Percentiles rank a stretch among this genome's conserved stretches.
phyloP scores from a whole-genome alignment of 1,140 invertebrate genomes.

The Wasmannia auropunctata region DNA sequence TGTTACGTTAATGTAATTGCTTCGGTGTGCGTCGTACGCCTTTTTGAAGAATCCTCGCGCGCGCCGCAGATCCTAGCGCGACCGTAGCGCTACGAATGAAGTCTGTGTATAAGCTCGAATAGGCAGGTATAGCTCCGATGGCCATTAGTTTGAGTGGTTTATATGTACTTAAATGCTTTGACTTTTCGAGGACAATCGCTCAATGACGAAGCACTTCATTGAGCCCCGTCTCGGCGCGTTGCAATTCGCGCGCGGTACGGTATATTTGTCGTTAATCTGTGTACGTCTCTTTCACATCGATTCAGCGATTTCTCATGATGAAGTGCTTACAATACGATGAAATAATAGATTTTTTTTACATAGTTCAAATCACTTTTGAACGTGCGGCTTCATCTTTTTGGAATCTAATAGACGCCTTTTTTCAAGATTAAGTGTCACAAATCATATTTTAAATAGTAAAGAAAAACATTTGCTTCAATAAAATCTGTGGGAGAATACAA shows the following conservation, averaged over 20 bases:
- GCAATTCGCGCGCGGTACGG: slow-evolving; percentile 28
- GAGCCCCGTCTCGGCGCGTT: not conserved
- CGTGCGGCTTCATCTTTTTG: not conserved
- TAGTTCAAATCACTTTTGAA: not conserved
- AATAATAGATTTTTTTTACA: not conserved
- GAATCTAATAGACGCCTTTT: not conserved
- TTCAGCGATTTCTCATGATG: not conserved
- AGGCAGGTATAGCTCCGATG: slow-evolving; percentile 11
- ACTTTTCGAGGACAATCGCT: slow-evolving; percentile 47
- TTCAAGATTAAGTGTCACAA: not conserved
- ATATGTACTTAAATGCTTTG: slow-evolving; percentile 63
- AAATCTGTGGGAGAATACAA: not conserved
- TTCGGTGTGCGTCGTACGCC: not conserved
- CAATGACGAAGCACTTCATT: slow-evolving; percentile 54
- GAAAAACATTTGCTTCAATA: not conserved
- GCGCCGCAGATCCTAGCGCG: not conserved
- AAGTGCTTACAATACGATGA: not conserved
- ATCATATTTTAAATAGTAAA: not conserved
- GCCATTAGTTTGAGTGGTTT: slow-evolving; percentile 62
- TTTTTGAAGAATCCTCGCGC: not conserved
- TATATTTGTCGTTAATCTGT: slow-evolving; percentile 53
- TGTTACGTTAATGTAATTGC: not conserved
- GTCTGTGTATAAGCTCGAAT: not conserved
- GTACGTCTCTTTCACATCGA: slow-evolving; percentile 12
- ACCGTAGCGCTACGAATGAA: slow-evolving; percentile 37